A percentile compares a stretch with the other conserved stretches of the same genome.
phyloP scores from a whole-genome alignment of 2,113 vertebrate genomes.

The Gavialis gangeticus region DNA sequence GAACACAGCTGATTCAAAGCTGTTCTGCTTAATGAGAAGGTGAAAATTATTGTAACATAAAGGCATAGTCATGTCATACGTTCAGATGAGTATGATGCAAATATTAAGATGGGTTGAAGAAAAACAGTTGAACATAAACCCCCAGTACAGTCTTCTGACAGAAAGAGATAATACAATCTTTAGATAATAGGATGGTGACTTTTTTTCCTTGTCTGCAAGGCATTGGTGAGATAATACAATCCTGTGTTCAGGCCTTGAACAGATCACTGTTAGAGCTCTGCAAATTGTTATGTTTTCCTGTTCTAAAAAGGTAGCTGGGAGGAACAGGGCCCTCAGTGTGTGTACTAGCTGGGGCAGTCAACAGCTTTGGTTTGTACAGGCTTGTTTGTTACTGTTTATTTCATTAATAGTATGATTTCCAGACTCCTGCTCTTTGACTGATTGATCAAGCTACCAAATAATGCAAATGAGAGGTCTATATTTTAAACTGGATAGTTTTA shows the following conservation, averaged over 20 bases:
- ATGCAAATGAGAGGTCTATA: no score
- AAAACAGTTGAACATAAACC: neutral
- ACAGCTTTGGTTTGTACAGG: no score
- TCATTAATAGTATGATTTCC: no score
- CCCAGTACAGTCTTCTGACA: neutral
- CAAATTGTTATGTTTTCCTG: no score
- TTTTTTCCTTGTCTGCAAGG: neutral
- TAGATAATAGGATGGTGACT: neutral
- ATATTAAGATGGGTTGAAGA: neutral
- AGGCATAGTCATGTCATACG: neutral
- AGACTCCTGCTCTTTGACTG: no score
- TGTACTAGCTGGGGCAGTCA: no score
- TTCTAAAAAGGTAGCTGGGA: no score
- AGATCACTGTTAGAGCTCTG: no score
- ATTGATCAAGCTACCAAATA: no score
- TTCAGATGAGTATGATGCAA: neutral
- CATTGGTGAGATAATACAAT: neutral
- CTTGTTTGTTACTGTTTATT: no score
- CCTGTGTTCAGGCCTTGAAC: neutral
- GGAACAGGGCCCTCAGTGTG: no score
- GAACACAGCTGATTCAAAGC: neutral
- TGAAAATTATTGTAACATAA: neutral
- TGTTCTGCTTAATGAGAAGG: neutral
- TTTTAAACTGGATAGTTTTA: no score
- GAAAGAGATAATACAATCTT: neutral